These are phyloP conservation scores for Colletes latitarsis DNA, from an alignment of 1,140 invertebrate genomes.

Conservation along the genomic window DNA sequence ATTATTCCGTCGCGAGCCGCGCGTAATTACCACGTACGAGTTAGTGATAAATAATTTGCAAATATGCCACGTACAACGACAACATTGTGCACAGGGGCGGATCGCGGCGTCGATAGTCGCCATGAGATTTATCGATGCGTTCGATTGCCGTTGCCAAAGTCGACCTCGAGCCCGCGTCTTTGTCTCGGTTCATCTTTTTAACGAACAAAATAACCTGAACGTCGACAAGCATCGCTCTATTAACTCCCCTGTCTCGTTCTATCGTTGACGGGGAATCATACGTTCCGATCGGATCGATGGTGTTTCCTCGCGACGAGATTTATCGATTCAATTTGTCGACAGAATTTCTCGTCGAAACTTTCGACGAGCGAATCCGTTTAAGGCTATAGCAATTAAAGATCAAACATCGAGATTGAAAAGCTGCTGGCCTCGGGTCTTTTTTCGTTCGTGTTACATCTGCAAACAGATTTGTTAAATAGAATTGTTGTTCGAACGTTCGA, in stretches of 20 bases:
- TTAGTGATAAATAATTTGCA: conserved; percentile 62
- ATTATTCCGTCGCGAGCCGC: conserved; percentile 36
- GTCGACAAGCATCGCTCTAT: conserved; percentile 8
- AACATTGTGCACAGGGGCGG: conserved; percentile 28
- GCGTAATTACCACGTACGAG: conserved; percentile 52
- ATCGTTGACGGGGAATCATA: not conserved
- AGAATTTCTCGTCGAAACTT: not conserved
- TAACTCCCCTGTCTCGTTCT: not conserved
- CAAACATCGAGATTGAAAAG: not conserved
- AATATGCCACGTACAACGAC: conserved; percentile 23
- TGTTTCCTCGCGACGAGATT: not conserved
- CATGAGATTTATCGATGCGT: conserved; percentile 37
- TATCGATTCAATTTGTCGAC: conserved; percentile 24
- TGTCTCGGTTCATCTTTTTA: conserved; percentile 14
- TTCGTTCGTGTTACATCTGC: not conserved
- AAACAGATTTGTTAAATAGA: conserved; percentile 14
- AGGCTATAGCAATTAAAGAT: not conserved
- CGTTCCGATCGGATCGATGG: not conserved
- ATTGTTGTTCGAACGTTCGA: not conserved
- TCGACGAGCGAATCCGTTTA: not conserved
- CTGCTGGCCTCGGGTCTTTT: not conserved
- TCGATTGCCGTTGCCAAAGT: conserved; percentile 25
- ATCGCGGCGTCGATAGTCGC: not conserved
- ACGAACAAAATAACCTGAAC: not conserved
- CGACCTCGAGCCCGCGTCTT: conserved; percentile 24